Conservation (phyloP, 1,140 invertebrate genomes). For the Drosophila santomea region DNA sequence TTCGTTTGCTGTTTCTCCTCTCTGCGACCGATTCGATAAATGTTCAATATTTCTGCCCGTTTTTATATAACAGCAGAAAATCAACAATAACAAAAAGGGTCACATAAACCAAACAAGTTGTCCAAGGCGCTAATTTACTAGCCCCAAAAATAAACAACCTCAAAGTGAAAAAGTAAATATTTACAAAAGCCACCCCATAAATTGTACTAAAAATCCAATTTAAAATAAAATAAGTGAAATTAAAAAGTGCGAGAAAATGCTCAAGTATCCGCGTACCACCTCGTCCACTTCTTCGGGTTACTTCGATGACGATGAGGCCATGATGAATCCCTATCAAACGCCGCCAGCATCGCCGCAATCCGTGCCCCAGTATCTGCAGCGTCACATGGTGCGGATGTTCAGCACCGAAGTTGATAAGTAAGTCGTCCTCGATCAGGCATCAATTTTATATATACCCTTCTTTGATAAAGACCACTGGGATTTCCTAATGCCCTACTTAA, state of each 20-base stretch:
- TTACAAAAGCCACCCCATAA: constrained; percentile 5
- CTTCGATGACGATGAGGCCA: constrained; percentile 76
- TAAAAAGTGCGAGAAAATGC: constrained; percentile 47
- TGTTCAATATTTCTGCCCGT: constrained; percentile 25
- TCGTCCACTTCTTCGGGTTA: constrained; percentile 78
- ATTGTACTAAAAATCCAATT: constrained; percentile 16
- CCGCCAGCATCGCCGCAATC: constrained; percentile 71
- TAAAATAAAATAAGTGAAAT: constrained; percentile 1
- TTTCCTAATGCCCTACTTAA: background rate
- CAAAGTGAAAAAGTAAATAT: constrained; percentile 25
- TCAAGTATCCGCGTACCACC: constrained; percentile 81
- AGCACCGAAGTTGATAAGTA: constrained; percentile 80
- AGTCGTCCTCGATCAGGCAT: constrained; percentile 37
- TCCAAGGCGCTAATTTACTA: constrained; percentile 20
- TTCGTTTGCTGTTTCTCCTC: constrained; percentile 46
- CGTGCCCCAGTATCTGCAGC: constrained; percentile 75
- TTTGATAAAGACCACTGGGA: constrained; percentile 3
- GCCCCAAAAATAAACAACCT: constrained; percentile 26
- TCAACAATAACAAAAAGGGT: constrained; percentile 15
- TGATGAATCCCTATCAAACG: constrained; percentile 77
- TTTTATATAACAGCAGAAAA: constrained; percentile 56
- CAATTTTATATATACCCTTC: background rate
- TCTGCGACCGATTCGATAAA: constrained; percentile 63
- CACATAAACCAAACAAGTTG: constrained; percentile 14
- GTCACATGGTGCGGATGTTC: constrained; percentile 83